A percentile compares a stretch with the other conserved stretches of the same genome.
These are phyloP conservation scores for Hystrix brachyura DNA, from an alignment of 2,113 vertebrate species.

Conservation along the genomic window DNA sequence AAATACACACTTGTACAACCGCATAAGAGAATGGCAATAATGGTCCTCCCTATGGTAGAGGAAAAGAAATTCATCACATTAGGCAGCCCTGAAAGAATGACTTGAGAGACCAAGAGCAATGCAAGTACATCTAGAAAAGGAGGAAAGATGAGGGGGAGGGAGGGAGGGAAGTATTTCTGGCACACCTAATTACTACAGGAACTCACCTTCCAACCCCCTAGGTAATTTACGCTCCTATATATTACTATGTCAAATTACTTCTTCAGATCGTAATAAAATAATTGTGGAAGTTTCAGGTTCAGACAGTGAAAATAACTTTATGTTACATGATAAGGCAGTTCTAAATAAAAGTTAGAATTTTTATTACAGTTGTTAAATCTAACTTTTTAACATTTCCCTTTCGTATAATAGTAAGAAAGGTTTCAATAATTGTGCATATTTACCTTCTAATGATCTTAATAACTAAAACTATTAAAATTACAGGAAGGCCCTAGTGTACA, in stretches of 20 bases:
- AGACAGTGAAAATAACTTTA: constrained; percentile 57
- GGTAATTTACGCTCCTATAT: constrained; percentile 65
- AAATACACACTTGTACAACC: neutral
- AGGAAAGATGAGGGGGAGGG: neutral
- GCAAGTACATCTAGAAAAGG: constrained; percentile 4
- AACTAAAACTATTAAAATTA: constrained; percentile 8
- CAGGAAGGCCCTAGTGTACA: neutral
- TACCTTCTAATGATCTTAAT: constrained; percentile 45
- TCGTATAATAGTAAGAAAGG: constrained; percentile 41
- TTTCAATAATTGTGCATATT: neutral
- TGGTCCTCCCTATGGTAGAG: neutral
- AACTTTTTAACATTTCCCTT: constrained; percentile 50
- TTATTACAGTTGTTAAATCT: constrained; percentile 34
- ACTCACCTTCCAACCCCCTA: constrained; percentile 68
- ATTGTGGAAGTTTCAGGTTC: constrained; percentile 61
- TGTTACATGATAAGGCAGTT: neutral
- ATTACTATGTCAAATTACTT: constrained; percentile 78
- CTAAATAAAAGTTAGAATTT: constrained; percentile 52
- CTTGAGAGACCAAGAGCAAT: constrained; percentile 51
- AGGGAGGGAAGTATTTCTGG: constrained; percentile 73
- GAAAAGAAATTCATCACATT: constrained; percentile 70
- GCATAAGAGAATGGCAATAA: constrained; percentile 1
- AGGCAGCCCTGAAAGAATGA: constrained; percentile 46
- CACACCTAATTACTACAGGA: constrained; percentile 79
- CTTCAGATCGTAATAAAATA: constrained; percentile 72